Percentiles rank a stretch among this genome's conserved stretches.
Conservation (phyloP, 2,888 invertebrate genomes). For the Drosophila koepferae region DNA sequence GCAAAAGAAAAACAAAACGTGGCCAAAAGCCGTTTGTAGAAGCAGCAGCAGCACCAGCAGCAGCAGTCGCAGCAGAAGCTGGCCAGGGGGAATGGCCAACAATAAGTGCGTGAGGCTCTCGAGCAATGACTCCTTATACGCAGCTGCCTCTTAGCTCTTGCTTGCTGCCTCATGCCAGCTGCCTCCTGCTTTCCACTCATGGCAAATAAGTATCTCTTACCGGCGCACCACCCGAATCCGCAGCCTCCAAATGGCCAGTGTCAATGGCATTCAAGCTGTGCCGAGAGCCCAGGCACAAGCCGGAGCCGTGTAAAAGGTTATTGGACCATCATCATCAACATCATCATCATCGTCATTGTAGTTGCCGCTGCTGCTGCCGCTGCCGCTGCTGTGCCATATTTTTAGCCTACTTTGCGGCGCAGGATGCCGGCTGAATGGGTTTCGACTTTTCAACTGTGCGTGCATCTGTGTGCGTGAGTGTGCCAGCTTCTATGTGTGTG, state of each 20-base stretch:
- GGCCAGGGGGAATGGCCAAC: slow-evolving; percentile 21
- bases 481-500: slow-evolving; percentile 1
- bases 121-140: slow-evolving; percentile 65
- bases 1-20: slow-evolving; percentile 46
- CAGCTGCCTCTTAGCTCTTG: slow-evolving; percentile 15
- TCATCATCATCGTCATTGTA: slow-evolving; percentile 9
- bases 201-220: slow-evolving; percentile 46
- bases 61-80: not conserved
- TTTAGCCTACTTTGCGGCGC: slow-evolving; percentile 76
- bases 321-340: slow-evolving; percentile 63
- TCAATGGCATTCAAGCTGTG: slow-evolving; percentile 67
- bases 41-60: not conserved
- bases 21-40: slow-evolving; percentile 15
- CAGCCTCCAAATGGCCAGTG: slow-evolving; percentile 51
- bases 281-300: slow-evolving; percentile 23
- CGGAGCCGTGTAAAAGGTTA: slow-evolving; percentile 60
- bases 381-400: slow-evolving; percentile 63
- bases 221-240: slow-evolving; percentile 34
- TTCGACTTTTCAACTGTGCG: slow-evolving; percentile 38
- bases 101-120: slow-evolving; percentile 66
- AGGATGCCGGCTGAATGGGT: slow-evolving; percentile 45
- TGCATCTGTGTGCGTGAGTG: not conserved
- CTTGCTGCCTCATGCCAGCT: not conserved
- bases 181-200: slow-evolving; percentile 9
- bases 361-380: slow-evolving; percentile 4